These are phyloP conservation scores for Acinonyx jubatus DNA, from an alignment of 2,113 vertebrate genomes.

Conservation along the genomic window DNA sequence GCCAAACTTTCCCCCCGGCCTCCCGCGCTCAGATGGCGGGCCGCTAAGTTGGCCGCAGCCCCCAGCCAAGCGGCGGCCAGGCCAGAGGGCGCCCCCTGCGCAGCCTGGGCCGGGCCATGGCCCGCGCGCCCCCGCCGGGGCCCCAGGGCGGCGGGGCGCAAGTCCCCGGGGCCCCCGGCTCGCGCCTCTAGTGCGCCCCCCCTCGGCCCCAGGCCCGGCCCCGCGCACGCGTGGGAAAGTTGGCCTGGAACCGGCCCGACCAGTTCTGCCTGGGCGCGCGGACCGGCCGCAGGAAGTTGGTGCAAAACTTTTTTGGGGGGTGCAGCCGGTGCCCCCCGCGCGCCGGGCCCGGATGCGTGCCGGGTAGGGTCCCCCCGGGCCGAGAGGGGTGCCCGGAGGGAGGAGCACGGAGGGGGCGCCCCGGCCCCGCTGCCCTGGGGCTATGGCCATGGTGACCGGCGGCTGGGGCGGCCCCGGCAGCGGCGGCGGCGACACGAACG, in stretches of 20 bases:
- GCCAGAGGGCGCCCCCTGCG: constrained; percentile 72
- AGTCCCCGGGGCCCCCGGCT: constrained; percentile 19
- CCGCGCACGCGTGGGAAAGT: constrained; percentile 75
- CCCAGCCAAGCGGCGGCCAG: constrained; percentile 73
- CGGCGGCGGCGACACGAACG: constrained; percentile 86
- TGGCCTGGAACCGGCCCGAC: constrained; percentile 80
- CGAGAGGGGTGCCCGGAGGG: constrained; percentile 37
- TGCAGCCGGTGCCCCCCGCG: constrained; percentile 63
- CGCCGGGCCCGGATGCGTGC: constrained; percentile 58
- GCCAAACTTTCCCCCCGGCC: constrained; percentile 69
- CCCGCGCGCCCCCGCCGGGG: constrained; percentile 59
- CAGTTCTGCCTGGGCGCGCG: constrained; percentile 76
- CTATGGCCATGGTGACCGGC: constrained; percentile 96
- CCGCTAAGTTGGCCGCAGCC: constrained; percentile 60
- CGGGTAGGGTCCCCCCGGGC: constrained; percentile 54
- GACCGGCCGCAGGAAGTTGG: constrained; percentile 79
- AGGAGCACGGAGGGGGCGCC: constrained; percentile 59
- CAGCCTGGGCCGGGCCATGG: constrained; percentile 66
- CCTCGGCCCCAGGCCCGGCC: constrained; percentile 17
- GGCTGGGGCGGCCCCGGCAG: constrained; percentile 95
- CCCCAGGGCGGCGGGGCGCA: constrained; percentile 63
- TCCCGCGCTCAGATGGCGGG: constrained; percentile 56
- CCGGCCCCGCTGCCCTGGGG: constrained; percentile 70
- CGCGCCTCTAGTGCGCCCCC: constrained; percentile 58
- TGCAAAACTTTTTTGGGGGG: constrained; percentile 77